Evolutionary conservation across 1,140 invertebrate genomes (phyloP).

Genomic region (Tetramorium simillimum): DNA sequence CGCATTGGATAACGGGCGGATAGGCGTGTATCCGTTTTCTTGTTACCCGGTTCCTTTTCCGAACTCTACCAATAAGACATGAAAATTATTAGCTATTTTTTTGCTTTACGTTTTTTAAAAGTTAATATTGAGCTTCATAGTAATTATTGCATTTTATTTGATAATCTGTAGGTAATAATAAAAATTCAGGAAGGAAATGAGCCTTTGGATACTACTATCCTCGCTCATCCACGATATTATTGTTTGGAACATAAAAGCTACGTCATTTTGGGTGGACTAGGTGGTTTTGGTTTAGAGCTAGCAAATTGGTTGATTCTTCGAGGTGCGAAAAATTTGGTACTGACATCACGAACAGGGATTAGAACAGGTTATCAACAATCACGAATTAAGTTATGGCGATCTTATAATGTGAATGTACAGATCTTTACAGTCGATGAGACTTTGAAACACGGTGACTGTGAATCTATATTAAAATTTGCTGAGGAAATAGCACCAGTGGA

Average conservation of each 20-base stretch:
- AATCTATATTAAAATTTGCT: constrained; percentile 87
- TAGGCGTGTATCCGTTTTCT: too few relatives aligned
- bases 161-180: constrained; percentile 85
- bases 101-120: too few relatives aligned
- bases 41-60: too few relatives aligned
- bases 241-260: constrained; percentile 84
- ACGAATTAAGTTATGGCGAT: constrained; percentile 85
- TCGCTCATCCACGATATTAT: constrained; percentile 85
- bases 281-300: constrained; percentile 93
- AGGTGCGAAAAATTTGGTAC: constrained; percentile 89
- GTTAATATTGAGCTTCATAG: background rate
- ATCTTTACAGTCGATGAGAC: constrained; percentile 84
- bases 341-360: constrained; percentile 90
- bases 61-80: too few relatives aligned
- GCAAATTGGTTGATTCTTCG: constrained; percentile 90
- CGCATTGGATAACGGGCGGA: too few relatives aligned
- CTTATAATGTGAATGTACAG: constrained; percentile 85
- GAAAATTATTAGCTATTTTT: too few relatives aligned
- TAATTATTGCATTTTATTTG: background rate
- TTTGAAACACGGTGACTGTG: constrained; percentile 83
- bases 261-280: constrained; percentile 89
- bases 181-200: constrained; percentile 85
- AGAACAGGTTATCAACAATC: constrained; percentile 89
- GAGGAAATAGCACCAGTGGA: constrained; percentile 88
- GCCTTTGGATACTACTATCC: constrained; percentile 70